phyloP scores from a whole-genome alignment of 2,797 vertebrate species.

The Scomberomorus guttatus region DNA sequence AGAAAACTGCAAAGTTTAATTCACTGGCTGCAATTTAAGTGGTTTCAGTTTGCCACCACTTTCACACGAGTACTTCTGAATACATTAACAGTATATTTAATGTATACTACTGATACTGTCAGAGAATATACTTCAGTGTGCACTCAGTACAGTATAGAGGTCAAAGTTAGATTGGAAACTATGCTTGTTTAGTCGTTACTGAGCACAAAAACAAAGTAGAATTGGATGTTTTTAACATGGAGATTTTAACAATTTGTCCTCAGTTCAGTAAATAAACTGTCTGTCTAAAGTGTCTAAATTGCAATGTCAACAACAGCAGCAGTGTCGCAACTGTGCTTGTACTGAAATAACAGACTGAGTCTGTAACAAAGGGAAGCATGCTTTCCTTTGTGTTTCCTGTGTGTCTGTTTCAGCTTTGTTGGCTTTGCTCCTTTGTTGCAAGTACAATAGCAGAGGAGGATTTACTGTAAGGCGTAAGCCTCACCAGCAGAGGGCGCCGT shows the following conservation, averaged over 20 bases:
- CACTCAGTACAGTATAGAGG: neutral
- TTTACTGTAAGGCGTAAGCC: neutral
- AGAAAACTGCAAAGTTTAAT: neutral
- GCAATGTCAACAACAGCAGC: constrained; percentile 47
- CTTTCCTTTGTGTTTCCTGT: constrained; percentile 71
- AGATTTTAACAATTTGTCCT: constrained; percentile 22
- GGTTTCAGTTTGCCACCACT: neutral
- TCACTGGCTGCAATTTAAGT: neutral
- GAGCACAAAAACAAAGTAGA: neutral
- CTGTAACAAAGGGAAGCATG: constrained; percentile 70
- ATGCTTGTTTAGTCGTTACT: neutral
- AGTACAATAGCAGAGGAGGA: constrained; percentile 47
- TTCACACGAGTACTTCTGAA: neutral
- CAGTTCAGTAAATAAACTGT: constrained; percentile 17
- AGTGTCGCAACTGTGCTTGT: constrained; percentile 42
- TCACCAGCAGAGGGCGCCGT: constrained; percentile 62
- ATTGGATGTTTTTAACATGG: neutral
- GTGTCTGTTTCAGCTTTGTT: constrained; percentile 63
- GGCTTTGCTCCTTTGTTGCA: constrained; percentile 73
- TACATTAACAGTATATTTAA: neutral
- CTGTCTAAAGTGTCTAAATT: constrained; percentile 15
- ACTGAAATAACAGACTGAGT: constrained; percentile 56
- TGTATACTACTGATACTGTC: neutral
- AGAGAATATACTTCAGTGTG: neutral
- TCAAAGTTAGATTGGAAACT: neutral